Percentiles rank a stretch among this genome's conserved stretches.
These are phyloP conservation scores for Sardina pilchardus DNA, from an alignment of 2,113 vertebrate species.

Conservation along the genomic window DNA sequence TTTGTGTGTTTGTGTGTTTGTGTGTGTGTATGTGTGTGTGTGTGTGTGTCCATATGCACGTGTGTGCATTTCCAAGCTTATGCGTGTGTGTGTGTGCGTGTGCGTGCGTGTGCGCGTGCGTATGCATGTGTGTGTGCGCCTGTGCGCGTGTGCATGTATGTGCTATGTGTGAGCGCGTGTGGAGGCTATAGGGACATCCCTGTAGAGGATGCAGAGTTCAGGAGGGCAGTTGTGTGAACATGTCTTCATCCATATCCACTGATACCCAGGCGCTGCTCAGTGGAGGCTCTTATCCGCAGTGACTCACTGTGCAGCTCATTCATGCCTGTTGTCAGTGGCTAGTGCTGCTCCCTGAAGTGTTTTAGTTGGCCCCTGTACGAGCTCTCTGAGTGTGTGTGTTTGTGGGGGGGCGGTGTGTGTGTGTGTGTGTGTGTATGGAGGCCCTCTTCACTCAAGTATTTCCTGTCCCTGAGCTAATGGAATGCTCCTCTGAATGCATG, in stretches of 20 bases:
- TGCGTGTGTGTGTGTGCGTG: neutral
- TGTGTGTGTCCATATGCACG: neutral
- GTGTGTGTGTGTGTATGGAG: neutral
- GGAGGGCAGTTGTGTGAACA: neutral
- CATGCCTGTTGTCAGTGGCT: neutral
- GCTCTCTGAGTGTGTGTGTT: neutral
- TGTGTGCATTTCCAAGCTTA: too few relatives aligned
- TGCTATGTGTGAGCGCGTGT: neutral
- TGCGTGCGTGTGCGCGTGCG: neutral
- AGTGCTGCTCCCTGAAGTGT: neutral
- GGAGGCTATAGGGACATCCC: too few relatives aligned
- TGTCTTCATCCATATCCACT: neutral
- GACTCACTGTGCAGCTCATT: neutral
- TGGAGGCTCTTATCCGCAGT: neutral
- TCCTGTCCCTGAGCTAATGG: neutral
- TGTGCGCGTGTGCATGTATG: neutral
- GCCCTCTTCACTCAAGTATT: slow-evolving; percentile 6
- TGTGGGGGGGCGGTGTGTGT: neutral
- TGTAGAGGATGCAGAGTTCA: neutral
- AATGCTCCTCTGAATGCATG: neutral
- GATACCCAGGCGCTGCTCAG: neutral
- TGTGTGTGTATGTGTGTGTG: neutral
- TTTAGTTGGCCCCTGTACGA: neutral
- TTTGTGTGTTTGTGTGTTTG: neutral
- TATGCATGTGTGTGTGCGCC: neutral